phyloP scores from a whole-genome alignment of 2,113 vertebrate genomes.

The Phyllostomus discolor region DNA sequence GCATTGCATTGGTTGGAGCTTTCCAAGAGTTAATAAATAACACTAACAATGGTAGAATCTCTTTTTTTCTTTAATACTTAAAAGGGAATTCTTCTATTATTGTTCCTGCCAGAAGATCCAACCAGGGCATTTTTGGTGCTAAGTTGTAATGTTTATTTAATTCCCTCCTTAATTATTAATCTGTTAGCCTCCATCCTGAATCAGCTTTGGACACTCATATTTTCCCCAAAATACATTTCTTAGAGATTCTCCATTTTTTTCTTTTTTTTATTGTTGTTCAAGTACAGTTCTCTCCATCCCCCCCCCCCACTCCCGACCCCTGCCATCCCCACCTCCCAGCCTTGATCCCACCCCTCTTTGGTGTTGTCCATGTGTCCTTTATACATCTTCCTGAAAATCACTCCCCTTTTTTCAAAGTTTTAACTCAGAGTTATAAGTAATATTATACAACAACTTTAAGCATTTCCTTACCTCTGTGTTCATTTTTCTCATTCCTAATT shows the following conservation, averaged over 20 bases:
- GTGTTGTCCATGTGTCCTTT: too few species aligned
- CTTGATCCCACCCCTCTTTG: too few species aligned
- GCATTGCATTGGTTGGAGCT: not conserved
- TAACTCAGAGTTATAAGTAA: not conserved
- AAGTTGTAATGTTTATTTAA: not conserved
- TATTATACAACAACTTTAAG: not conserved
- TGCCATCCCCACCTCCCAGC: too few species aligned
- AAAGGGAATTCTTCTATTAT: not conserved
- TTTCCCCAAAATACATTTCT: not conserved
- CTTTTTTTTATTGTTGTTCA: not conserved
- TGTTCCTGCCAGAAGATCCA: not conserved
- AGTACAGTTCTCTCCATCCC: too few species aligned
- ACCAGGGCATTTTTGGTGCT: not conserved
- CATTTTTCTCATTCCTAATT: not conserved
- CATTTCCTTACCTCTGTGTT: not conserved
- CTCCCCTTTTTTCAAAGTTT: not conserved
- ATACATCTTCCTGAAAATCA: too few species aligned
- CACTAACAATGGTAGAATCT: too few species aligned
- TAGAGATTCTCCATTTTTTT: not conserved
- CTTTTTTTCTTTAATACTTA: not conserved
- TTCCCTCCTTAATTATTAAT: not conserved
- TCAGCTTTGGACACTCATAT: not conserved
- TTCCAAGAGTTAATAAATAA: not conserved
- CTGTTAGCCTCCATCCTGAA: not conserved
- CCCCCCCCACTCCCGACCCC: too few species aligned